Evolutionary conservation across 2,888 invertebrate species (phyloP), one percentile per base, ranked within the genome.

Genomic region (Rotaria socialis): DNA sequence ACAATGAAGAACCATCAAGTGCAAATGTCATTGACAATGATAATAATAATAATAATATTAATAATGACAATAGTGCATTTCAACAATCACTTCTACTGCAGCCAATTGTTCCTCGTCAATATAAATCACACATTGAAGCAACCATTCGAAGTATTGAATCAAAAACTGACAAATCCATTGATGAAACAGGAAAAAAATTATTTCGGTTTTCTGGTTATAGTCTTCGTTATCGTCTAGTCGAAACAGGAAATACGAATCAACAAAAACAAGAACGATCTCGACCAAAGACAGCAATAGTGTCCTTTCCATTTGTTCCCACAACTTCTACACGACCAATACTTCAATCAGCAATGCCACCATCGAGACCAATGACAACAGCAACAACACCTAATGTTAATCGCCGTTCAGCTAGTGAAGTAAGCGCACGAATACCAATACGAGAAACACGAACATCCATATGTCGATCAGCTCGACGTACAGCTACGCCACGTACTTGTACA

Each of bases 361-460:
- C 47, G 8, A 80, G n/a, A 80, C 41, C 80, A 47, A 80, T 10
- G 41, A 10, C 41, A 75, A 67, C 35, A 35, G 3, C 41, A 75
- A 43, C 75, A 43, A 75, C 47, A 43, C 10, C 19, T 4, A 43
- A 41, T 43, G 1, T 80, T 10, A 35, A 35, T 67, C 27, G 35
- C 19, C 16, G 6, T 41, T 67, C 67, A 7, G 0, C 35, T 7
- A 67, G 16, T 67, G 47, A 80, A 4, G 10, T 80, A 8, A 22
- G n/a, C 14, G 22, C 24, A 47, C 80, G 14, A 80, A 24, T 47
- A 43, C n/a, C 80, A n/a, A n/a, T 47, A 47, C 43, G 47, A 24
- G 80, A 80, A 80, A 80, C 80, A 80, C 22, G 47, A 80, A 80
- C 80, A 80, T 80, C 80, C 8, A 80, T 80, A n/a, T 80, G 80